Evolutionary conservation across 2,113 vertebrate species (phyloP), one percentile per base, ranked within the genome.

Genomic region (Bufo bufo): DNA sequence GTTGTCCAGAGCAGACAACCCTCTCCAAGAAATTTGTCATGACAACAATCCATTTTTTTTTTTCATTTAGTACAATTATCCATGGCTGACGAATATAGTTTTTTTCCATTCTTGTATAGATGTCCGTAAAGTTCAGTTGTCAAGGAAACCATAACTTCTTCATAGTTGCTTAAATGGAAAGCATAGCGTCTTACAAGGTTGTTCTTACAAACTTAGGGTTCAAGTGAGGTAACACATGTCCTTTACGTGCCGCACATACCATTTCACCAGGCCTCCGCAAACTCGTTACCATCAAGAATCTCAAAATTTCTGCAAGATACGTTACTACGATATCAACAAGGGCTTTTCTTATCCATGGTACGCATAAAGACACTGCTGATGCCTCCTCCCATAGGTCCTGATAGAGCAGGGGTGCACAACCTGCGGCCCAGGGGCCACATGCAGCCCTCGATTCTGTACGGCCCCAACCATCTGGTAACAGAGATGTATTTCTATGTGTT

Each of bases 51-150:
- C n/a, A 17, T 8, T 7, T 6, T 3, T 10, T 66, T 7, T 23
- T 3, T 19, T 12, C 6, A 4, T 71, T 43, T 71, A 33, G 12
- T 13, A 6, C 10, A 17, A 47, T 14, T 74, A 19, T 49, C 16
- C 43, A 74, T 74, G 71, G 14, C 3, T 17, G 5, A 47, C 17
- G 3, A 7, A 74, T 47, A 19, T 6, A 17, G 2, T 9, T 74
- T 47, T 74, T 13, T 58, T 58, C n/a, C 9, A 47, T 74, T 74
- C 14, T 47, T 47, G 2, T 47, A 2, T 17, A 74, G 71, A 45
- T 74, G 66, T 80, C 58, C 16, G n/a, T 16, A 58, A 80, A 58
- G 20, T 58, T 80, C 43, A 58, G 77, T 80, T 80, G 78, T 59
- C 78, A 80, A 12, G 78, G 78, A 80, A 56, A 80, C 78, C 12